phyloP scores from a whole-genome alignment of 2,888 invertebrate species.

The Synergus laeviventris region DNA sequence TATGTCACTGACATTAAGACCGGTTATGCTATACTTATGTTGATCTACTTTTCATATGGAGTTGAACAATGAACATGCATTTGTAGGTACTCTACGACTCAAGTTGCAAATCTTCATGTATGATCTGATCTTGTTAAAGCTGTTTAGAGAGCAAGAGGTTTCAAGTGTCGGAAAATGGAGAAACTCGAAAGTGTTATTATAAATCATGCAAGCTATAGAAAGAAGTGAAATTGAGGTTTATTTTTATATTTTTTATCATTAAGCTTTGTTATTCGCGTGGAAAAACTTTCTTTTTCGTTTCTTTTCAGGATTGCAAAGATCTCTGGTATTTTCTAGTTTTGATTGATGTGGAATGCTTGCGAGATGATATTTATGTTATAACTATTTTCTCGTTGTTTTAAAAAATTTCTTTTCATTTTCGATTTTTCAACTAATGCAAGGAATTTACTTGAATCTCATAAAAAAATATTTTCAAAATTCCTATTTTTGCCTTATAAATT shows the following conservation, averaged over 20 bases:
- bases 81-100: neutral
- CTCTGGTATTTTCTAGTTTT: no score
- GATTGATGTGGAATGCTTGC: no score
- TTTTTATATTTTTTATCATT: neutral
- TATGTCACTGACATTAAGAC: conserved; percentile 29
- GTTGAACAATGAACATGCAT: conserved; percentile 19
- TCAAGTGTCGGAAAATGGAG: neutral
- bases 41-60: conserved; percentile 24
- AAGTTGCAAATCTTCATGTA: conserved; percentile 23
- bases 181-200: neutral
- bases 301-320: no score
- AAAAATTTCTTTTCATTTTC: no score
- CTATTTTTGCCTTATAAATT: no score
- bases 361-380: no score
- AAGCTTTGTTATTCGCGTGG: neutral
- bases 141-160: neutral
- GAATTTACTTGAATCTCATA: no score
- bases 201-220: neutral
- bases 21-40: conserved; percentile 4
- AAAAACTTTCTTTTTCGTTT: no score
- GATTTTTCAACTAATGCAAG: no score
- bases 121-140: conserved; percentile 8
- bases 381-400: no score
- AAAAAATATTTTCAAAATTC: no score
- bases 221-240: neutral